Evolutionary conservation across 2,888 invertebrate species (phyloP), one percentile per base, ranked within the genome.

Genomic region (Heliconius cydno): DNA sequence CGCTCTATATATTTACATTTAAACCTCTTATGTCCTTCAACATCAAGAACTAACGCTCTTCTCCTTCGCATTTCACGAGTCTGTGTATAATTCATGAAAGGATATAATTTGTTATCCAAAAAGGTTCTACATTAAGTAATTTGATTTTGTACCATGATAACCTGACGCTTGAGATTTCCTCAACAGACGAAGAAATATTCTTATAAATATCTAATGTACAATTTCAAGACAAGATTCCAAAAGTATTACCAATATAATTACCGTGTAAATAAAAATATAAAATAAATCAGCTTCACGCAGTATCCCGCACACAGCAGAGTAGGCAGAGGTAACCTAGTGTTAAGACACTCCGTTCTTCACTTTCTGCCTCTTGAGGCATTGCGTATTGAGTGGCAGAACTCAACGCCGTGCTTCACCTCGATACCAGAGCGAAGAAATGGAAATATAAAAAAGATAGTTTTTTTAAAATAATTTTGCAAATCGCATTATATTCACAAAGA

Each of bases 101-200:
- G 68, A 68, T 68, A 41, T 68, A 41, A 41, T 68, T 68, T 68
- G 38, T 68, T 68, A 68, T 68, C 38, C 41, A n/a, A 41, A 68
- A 68, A 41, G 68, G 41, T 68, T 68, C n/a, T n/a, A 41, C 25
- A 68, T 68, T 68, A 68, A 68, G 25, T 68, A 68, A 68, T 68
- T 68, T 68, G 68, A 68, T 68, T 25, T 68, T n/a, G 38, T 68
- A 25, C 2, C 68, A 41, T 52, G 19, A 52, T 52, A 52, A 52
- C 7, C 19, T 52, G 19, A 52, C 7, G 52, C 19, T 52, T 2
- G 38, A 41, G n/a, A 41, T 41, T 38, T 5, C 13, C 41, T 68
- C 6, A 68, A 68, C 41, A n/a, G 68, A 41, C 67, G 34, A 38
- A 13, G n/a, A 68, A 68, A 68, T 68, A 68, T 68, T 68, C 13